phyloP scores from a whole-genome alignment of 2,113 vertebrate species.

The Protobothrops flavoviridis region DNA sequence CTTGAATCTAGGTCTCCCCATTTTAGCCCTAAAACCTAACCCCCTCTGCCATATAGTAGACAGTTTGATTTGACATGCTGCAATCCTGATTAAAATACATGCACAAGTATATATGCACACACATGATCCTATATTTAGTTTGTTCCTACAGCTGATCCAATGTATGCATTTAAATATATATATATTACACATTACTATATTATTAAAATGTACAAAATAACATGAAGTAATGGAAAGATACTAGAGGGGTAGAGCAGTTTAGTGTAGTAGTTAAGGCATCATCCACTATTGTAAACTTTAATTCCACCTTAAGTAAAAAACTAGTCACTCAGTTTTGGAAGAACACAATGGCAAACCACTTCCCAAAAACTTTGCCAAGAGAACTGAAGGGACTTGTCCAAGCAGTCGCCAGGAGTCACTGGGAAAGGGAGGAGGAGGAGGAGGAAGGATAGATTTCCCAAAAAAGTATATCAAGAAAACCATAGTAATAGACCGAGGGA shows the following conservation, averaged over 20 bases:
- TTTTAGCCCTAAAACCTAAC: not conserved
- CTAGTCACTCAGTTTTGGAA: not conserved
- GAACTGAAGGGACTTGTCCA: not conserved
- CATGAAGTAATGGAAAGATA: not conserved
- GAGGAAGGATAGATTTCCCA: not conserved
- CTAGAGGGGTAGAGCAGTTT: not conserved
- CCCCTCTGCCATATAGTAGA: not conserved
- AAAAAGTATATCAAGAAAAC: not conserved
- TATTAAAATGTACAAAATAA: not conserved
- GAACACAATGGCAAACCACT: not conserved
- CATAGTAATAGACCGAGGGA: not conserved
- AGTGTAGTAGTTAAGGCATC: not conserved
- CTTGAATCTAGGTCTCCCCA: not conserved
- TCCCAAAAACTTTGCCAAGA: not conserved
- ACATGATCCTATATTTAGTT: not conserved
- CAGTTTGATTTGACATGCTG: not conserved
- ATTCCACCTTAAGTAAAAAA: not conserved
- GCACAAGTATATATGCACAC: not conserved
- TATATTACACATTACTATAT: not conserved
- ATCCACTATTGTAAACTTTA: not conserved
- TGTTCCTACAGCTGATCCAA: not conserved
- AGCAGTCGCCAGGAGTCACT: not conserved
- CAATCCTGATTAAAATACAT: not conserved
- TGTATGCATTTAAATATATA: not conserved
- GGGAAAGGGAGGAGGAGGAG: not conserved